Base-by-base conservation (phyloP, 2,113 vertebrate genomes). In the Laterallus jamaicensis region DNA sequence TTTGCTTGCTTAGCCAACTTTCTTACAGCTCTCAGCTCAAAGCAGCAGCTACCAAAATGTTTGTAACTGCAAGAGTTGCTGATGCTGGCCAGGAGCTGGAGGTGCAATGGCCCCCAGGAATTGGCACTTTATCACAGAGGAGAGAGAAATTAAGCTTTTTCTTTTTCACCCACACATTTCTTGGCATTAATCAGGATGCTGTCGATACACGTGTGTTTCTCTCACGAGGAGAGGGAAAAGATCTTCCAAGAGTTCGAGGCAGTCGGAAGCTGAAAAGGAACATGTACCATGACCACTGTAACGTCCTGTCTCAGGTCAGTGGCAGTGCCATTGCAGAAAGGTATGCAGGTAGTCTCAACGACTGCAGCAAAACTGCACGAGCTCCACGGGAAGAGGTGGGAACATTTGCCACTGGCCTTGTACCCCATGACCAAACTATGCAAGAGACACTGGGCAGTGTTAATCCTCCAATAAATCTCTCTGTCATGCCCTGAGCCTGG, bases 181-280 rank as follows among this genome's bases (percentile, higher is more conserved):
- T 10, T 70, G 62, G 71, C 62, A 67, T 21, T 42, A 66, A 52
- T 17, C 40, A 82, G 67, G 47, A 25, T 14, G 22, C 8, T 6
- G 32, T 22, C 6, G 37, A 32, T 31, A 37, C 26, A 4, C 1
- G 0, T 2, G 13, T 6, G 25, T 55, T 55, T 32, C 37, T 54
- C 15, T 74, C 37, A 15, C 62, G 50, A 67, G 26, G 47, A 76
- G 62, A 86, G 12, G 44, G 18, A 64, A 49, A 70, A 64, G 1
- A 15, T 18, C 10, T 39, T 20, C 40, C 25, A 26, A 14, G 40
- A 50, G 47, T 39, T 55, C 67, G 19, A 19, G 25, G 54, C 47
- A 76, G 21, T 1, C 59, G 47, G 63, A 80, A 11, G 20, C 47
- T 37, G 49, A 47, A 71, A 37, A 64, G 29, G 35, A 52, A 49